These are phyloP conservation scores for Nomia melanderi DNA, from an alignment of 1,140 invertebrate genomes.

Conservation along the genomic window DNA sequence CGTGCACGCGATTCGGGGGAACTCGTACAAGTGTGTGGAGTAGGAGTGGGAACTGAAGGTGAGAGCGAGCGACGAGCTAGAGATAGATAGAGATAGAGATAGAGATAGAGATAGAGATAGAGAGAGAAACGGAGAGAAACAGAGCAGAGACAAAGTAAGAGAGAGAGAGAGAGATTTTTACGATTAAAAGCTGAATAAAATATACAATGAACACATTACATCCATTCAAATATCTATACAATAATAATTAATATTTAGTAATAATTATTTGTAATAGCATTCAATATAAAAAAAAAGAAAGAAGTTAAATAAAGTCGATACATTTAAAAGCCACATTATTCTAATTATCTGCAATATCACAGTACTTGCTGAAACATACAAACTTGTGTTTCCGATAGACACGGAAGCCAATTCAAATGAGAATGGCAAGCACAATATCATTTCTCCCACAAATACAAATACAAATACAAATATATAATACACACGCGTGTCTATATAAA, in stretches of 20 bases:
- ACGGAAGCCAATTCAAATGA: conserved; percentile 70
- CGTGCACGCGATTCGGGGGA: too few relatives aligned
- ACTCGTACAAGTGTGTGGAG: too few relatives aligned
- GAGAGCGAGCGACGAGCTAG: too few relatives aligned
- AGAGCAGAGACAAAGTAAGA: background rate
- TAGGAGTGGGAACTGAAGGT: too few relatives aligned
- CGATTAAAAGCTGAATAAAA: conserved; percentile 64
- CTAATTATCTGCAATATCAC: conserved; percentile 81
- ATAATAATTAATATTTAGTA: conserved; percentile 56
- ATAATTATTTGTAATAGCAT: conserved; percentile 65
- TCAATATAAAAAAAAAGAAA: conserved; percentile 74
- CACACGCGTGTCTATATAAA: too few relatives aligned
- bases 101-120: background rate
- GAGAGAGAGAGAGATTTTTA: conserved; percentile 18
- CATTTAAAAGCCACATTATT: conserved; percentile 76
- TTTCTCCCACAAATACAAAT: conserved; percentile 55
- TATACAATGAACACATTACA: conserved; percentile 75
- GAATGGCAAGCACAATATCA: conserved; percentile 77
- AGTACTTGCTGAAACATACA: conserved; percentile 80
- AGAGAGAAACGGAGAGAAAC: background rate
- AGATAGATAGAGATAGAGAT: too few relatives aligned
- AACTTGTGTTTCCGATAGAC: conserved; percentile 68
- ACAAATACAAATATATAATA: background rate
- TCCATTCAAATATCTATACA: conserved; percentile 72
- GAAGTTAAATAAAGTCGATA: conserved; percentile 76